Evolutionary conservation across 2,888 invertebrate genomes (phyloP).

Genomic region (Andrena bucephala): DNA sequence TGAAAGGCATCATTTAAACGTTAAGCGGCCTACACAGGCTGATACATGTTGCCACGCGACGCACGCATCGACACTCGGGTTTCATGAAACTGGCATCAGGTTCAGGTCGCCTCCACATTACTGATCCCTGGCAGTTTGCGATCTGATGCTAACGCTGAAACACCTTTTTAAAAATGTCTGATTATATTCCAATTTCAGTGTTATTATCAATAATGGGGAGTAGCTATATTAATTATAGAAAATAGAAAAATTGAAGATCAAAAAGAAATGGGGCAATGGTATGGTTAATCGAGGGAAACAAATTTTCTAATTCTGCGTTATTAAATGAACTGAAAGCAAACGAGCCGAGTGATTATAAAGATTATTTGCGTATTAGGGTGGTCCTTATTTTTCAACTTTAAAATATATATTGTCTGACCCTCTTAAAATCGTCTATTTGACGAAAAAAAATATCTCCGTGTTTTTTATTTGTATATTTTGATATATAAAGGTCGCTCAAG

Average conservation of each 20-base stretch:
- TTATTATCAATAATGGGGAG: background rate
- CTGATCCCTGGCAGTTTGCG: no score
- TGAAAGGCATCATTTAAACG: conserved; percentile 72
- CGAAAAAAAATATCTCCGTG: no score
- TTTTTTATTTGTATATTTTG: no score
- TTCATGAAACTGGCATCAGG: no score
- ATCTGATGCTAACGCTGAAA: conserved; percentile 8
- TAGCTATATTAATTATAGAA: background rate
- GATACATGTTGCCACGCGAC: no score
- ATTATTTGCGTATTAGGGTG: background rate
- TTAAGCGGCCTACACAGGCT: conserved; percentile 30
- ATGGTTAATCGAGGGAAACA: background rate
- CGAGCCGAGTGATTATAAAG: background rate
- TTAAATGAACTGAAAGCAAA: background rate
- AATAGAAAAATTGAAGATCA: background rate
- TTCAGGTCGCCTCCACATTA: no score
- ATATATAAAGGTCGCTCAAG: no score
- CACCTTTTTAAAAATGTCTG: background rate
- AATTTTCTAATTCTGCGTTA: background rate
- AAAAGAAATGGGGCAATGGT: background rate
- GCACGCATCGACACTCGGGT: no score
- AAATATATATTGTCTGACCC: no score
- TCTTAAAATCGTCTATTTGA: no score
- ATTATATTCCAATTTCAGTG: background rate
- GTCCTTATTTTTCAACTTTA: no score